Conservation (phyloP, 30 jellyfish, hydroid and myxozoan genomes). For the Hydra vulgaris region DNA sequence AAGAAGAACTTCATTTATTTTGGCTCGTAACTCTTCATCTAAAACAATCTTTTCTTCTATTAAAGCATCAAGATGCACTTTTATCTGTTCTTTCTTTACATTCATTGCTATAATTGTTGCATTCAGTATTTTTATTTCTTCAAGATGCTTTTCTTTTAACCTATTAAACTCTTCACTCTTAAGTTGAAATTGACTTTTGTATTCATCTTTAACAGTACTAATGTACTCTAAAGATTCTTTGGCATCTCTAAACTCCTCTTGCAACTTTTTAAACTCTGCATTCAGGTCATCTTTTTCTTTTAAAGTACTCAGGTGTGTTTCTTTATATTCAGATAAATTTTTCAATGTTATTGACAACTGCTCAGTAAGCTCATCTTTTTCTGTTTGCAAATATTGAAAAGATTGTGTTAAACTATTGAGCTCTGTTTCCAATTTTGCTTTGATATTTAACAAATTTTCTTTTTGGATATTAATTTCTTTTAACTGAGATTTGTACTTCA, state of each 20-base stretch:
- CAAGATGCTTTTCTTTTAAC: neutral
- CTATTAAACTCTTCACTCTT: constrained; percentile 5
- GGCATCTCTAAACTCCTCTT: constrained; percentile 3
- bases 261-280: neutral
- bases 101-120: neutral
- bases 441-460: neutral
- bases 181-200: neutral
- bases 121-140: neutral
- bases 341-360: constrained; percentile 7
- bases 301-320: neutral
- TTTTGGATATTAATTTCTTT: neutral
- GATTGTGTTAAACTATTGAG: neutral
- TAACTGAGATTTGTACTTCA: neutral
- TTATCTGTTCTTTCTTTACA: constrained; percentile 7
- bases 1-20: neutral
- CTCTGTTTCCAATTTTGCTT: neutral
- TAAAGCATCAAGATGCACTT: constrained; percentile 18
- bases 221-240: constrained; percentile 17
- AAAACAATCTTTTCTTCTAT: constrained; percentile 2
- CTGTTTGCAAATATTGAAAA: neutral
- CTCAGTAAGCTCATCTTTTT: constrained; percentile 5
- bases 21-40: neutral
- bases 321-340: neutral
- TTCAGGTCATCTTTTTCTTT: neutral
- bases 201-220: constrained; percentile 14